phyloP scores from a whole-genome alignment of 2,888 invertebrate genomes.

The Litoditis marina region DNA sequence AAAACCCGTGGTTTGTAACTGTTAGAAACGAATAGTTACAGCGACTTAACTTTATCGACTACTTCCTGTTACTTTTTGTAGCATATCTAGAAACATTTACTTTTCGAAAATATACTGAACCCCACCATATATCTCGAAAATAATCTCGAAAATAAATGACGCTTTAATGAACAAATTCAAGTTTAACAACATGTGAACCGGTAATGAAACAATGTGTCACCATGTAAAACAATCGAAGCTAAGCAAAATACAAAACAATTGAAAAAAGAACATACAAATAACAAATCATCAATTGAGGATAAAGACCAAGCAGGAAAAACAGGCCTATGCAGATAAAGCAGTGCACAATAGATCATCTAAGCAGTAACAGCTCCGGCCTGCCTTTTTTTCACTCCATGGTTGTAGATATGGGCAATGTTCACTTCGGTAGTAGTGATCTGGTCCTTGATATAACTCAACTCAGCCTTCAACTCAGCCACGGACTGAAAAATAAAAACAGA shows the following conservation, averaged over 20 bases:
- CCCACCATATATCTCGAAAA: too few relatives aligned
- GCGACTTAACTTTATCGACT: too few relatives aligned
- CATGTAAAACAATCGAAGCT: too few relatives aligned
- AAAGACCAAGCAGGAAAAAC: not conserved
- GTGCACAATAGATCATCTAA: not conserved
- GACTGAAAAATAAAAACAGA: constrained; percentile 18
- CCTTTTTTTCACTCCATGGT: constrained; percentile 84
- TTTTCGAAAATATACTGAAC: too few relatives aligned
- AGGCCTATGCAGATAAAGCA: not conserved
- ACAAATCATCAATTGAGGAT: not conserved
- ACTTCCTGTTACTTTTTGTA: too few relatives aligned
- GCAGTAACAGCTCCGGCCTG: constrained; percentile 14
- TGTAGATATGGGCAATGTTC: constrained; percentile 95
- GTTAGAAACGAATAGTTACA: too few relatives aligned
- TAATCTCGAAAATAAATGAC: too few relatives aligned
- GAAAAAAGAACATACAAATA: not conserved
- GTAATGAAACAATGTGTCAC: too few relatives aligned
- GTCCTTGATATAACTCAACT: constrained; percentile 89
- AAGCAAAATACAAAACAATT: not conserved
- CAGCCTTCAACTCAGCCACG: constrained; percentile 75
- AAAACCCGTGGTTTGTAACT: too few relatives aligned
- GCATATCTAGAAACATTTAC: too few relatives aligned
- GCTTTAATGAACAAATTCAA: too few relatives aligned
- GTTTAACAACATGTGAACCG: too few relatives aligned
- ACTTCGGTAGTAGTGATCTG: constrained; percentile 90